Evolutionary conservation across 53 echinoderm and acorn worm species (phyloP), one percentile per base, ranked within the genome.

Genomic region (Echinometra lucunter): DNA sequence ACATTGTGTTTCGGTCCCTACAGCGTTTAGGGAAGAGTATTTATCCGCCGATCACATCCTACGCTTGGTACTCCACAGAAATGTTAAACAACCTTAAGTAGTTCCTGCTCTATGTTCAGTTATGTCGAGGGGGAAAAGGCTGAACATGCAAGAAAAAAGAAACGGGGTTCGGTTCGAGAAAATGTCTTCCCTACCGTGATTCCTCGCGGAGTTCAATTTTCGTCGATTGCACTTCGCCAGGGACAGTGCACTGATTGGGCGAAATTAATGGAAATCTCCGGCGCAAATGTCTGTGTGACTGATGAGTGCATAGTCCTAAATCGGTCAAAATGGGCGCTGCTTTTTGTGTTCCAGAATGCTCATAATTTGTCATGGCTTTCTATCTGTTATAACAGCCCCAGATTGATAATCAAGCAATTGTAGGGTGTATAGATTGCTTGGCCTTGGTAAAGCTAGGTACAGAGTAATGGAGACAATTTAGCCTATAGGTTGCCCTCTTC

Each of bases 201-300:
- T 85, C 30, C 45, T 49, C 58, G 63, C 66, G 10, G 70, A 42
- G 91, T 67, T 91, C 91, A 91, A 91, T 91, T n/a, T 69, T 66
- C 69, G 66, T 27, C 91, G 72, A 91, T 91, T 91, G 91, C 91
- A 66, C 91, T 91, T 91, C 69, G 69, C 63, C 1, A 13, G 66
- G 53, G 91, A 45, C 69, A 58, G 66, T 23, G 67, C 69, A 66
- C 66, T 91, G 91, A 91, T 91, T 67, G 42, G 45, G 70, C 40
- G 45, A 91, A 91, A 91, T 91, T 91, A 91, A 91, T 91, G 91
- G 91, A 91, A 91, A 91, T 91, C 91, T 91, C 69, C 69, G 69
- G 38, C 44, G 47, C 47, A 91, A 91, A 91, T 90, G 58, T 37
- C 38, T 37, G 25, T 60, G 91, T 91, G 91, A 91, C 69, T 91